phyloP scores from a whole-genome alignment of 2,888 invertebrate species.

The Caenorhabditis zanzibari region DNA sequence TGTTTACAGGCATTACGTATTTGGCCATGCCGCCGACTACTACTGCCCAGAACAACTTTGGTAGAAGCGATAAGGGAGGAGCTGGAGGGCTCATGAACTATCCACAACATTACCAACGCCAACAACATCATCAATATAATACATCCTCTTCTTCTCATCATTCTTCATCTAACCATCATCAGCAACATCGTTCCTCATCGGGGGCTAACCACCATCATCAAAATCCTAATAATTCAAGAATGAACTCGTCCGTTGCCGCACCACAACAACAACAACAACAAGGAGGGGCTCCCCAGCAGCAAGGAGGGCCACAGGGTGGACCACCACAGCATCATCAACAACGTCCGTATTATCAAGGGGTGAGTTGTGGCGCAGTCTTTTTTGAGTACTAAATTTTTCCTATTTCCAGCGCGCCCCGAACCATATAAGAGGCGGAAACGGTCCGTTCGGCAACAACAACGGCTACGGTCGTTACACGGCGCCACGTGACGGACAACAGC shows the following conservation, averaged over 20 bases:
- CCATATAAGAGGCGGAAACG: constrained; percentile 59
- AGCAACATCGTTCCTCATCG: neutral
- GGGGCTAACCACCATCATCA: neutral
- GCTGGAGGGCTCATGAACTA: constrained; percentile 22
- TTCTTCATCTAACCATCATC: neutral
- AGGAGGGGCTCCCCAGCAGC: constrained; percentile 29
- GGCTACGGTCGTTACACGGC: constrained; percentile 64
- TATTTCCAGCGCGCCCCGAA: constrained; percentile 35
- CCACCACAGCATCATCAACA: constrained; percentile 38
- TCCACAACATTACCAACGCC: constrained; percentile 31
- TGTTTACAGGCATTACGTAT: constrained; percentile 49
- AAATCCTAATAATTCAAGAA: constrained; percentile 47
- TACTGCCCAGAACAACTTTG: constrained; percentile 56
- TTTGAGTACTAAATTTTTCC: neutral
- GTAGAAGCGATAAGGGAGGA: constrained; percentile 51
- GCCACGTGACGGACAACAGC: constrained; percentile 64
- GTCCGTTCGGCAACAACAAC: constrained; percentile 64
- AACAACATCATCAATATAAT: constrained; percentile 35
- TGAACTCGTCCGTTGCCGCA: constrained; percentile 56
- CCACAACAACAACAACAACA: constrained; percentile 40
- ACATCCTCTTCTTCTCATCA: constrained; percentile 26
- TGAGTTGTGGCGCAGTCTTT: neutral
- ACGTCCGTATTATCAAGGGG: constrained; percentile 45
- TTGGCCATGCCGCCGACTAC: constrained; percentile 54
- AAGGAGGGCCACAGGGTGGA: constrained; percentile 28